phyloP scores from a whole-genome alignment of 1,140 invertebrate species.

The Ceratina australensis region DNA sequence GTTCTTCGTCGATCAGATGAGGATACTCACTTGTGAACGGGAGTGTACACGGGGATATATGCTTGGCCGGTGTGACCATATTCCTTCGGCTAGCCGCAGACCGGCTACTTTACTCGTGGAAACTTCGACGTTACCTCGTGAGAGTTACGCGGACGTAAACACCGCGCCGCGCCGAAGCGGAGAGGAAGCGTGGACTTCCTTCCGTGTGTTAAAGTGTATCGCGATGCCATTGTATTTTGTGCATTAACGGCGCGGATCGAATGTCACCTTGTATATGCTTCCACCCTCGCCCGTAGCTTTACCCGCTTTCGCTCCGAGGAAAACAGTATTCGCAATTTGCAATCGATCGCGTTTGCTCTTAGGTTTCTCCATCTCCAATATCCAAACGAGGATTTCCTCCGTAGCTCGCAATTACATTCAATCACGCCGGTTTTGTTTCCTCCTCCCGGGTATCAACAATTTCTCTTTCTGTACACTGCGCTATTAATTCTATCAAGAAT shows the following conservation, averaged over 20 bases:
- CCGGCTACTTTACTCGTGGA: constrained; percentile 14
- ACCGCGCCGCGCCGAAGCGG: not conserved
- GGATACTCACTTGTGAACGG: not conserved
- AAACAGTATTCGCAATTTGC: not conserved
- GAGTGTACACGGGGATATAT: constrained; percentile 9
- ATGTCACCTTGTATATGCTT: not conserved
- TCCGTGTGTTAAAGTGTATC: constrained; percentile 16
- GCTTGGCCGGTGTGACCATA: constrained; percentile 39
- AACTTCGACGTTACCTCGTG: constrained; percentile 40
- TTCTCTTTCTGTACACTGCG: too few species aligned
- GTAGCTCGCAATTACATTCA: too few species aligned
- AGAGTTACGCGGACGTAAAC: constrained; percentile 58
- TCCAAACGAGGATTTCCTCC: too few species aligned
- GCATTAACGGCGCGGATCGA: constrained; percentile 12
- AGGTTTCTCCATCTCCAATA: too few species aligned
- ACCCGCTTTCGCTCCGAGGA: not conserved
- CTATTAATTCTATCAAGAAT: too few species aligned
- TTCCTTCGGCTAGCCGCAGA: constrained; percentile 33
- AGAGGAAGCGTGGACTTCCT: constrained; percentile 20
- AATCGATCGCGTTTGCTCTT: constrained; percentile 11
- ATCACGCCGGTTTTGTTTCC: too few species aligned
- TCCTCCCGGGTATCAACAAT: too few species aligned
- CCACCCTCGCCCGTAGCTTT: not conserved
- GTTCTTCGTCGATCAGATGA: too few species aligned
- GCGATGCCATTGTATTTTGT: constrained; percentile 15